Base-by-base conservation (phyloP, 1,140 invertebrate genomes). In the Bombus terrestris region DNA sequence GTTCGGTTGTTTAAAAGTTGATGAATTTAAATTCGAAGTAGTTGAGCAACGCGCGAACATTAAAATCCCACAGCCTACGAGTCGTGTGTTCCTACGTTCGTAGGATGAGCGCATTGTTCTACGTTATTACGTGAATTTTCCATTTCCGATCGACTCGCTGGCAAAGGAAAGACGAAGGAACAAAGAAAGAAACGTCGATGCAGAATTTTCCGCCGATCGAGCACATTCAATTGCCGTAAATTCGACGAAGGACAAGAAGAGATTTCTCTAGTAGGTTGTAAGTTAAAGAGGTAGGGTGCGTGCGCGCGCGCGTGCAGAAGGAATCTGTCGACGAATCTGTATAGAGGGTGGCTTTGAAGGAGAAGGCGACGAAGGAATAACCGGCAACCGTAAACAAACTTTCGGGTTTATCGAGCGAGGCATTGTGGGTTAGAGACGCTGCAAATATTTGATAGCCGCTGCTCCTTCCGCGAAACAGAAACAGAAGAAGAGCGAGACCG, bases 371-470 rank as follows among this genome's bases (percentile, higher is more conserved):
- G 82, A 88, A 90, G 88, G 88, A 91, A 92, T 92, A 92, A 90
- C 90, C 85, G 81, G 87, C 71, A 92, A 88, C 89, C 90, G 91
- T 94, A 93, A 94, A 93, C 93, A 94, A 94, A 92, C 93, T 94
- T 93, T 91, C 87, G 87, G 89, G 90, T 93, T 93, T 92, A 92
- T 93, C 91, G 92, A 93, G 93, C 91, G 88, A 87, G 88, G 87
- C 88, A 92, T 91, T 91, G 91, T 90, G 91, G 89, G 87, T 87
- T 89, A 87, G 90, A 93, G 90, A 86, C 90, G 91, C 91, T 92
- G 92, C 91, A 93, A 93, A 94, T 94, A 93, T 94, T 94, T 93
- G 92, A 93, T 93, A 93, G 92, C 90, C 88, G 87, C 79, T 88
- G 89, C 88, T 87, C 83, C 85, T 91, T 90, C 83, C 76, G 69